These are phyloP conservation scores for Morelia viridis DNA, from an alignment of 2,797 vertebrate genomes.

Conservation along the genomic window DNA sequence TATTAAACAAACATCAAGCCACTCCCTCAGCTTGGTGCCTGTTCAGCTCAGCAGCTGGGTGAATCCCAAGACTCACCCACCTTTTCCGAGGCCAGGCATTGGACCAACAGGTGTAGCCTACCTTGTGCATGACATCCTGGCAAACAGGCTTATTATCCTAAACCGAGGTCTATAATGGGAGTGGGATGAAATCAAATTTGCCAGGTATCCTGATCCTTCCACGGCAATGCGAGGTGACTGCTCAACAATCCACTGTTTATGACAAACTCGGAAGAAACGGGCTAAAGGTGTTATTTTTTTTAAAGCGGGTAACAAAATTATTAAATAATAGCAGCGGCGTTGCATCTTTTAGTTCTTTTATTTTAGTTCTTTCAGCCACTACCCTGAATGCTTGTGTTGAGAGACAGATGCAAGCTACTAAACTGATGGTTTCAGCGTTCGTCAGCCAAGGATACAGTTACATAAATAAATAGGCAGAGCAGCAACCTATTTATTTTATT, in stretches of 20 bases:
- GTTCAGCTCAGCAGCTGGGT: not conserved
- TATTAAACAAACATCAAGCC: not conserved
- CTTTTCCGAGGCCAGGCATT: not conserved
- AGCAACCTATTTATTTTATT: no score
- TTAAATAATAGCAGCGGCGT: not conserved
- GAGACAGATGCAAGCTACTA: not conserved
- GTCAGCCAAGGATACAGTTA: not conserved
- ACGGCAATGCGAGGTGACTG: not conserved
- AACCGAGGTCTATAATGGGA: not conserved
- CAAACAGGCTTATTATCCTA: not conserved
- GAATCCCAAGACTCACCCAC: not conserved
- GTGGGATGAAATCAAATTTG: not conserved
- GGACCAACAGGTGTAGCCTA: not conserved
- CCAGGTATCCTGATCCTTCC: not conserved
- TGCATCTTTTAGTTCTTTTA: not conserved
- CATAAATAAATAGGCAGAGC: not conserved
- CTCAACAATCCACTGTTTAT: no score
- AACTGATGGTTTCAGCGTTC: not conserved
- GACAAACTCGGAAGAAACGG: not conserved
- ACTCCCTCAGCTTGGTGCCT: not conserved
- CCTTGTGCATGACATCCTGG: not conserved
- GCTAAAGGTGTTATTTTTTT: not conserved
- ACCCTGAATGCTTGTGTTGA: not conserved
- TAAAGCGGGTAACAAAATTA: not conserved
- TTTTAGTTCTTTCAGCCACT: not conserved